phyloP scores from a whole-genome alignment of 1,140 invertebrate genomes.

The Drosophila hydei region DNA sequence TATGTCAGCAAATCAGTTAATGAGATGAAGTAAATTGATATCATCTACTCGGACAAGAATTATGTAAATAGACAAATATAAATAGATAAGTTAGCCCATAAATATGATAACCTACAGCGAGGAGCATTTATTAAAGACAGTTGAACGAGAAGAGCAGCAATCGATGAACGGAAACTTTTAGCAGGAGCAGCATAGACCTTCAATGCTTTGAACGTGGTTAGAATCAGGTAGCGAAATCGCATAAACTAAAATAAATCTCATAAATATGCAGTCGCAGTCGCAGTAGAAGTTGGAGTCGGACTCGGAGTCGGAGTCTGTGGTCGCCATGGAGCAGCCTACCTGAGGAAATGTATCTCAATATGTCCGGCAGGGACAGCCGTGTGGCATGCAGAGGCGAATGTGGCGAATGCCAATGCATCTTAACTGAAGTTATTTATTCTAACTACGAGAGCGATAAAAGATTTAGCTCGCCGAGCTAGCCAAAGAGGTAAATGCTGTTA shows the following conservation, averaged over 20 bases:
- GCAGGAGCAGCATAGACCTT: constrained; percentile 36
- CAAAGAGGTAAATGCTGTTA: constrained; percentile 62
- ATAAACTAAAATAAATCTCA: constrained; percentile 81
- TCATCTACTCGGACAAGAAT: too few relatives aligned
- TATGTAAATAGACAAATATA: background rate
- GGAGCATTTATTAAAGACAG: constrained; percentile 12
- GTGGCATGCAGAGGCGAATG: constrained; percentile 28
- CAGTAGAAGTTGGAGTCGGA: too few relatives aligned
- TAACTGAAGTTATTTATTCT: constrained; percentile 71
- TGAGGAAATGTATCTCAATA: constrained; percentile 59
- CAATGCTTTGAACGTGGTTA: constrained; percentile 14
- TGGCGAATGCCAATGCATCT: constrained; percentile 1
- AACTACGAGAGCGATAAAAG: constrained; percentile 65
- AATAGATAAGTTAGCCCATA: background rate
- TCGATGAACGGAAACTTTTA: constrained; percentile 39
- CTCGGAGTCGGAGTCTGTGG: background rate
- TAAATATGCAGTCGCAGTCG: constrained; percentile 62
- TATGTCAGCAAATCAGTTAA: too few relatives aligned
- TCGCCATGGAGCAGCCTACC: constrained; percentile 30
- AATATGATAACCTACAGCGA: background rate
- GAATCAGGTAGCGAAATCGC: constrained; percentile 73
- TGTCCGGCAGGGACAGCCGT: constrained; percentile 40
- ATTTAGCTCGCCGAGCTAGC: constrained; percentile 57
- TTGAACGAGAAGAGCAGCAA: constrained; percentile 42
- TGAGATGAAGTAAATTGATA: too few relatives aligned